These are phyloP conservation scores for Cavia aperea DNA, from an alignment of 2,113 vertebrate species.

Conservation along the genomic window DNA sequence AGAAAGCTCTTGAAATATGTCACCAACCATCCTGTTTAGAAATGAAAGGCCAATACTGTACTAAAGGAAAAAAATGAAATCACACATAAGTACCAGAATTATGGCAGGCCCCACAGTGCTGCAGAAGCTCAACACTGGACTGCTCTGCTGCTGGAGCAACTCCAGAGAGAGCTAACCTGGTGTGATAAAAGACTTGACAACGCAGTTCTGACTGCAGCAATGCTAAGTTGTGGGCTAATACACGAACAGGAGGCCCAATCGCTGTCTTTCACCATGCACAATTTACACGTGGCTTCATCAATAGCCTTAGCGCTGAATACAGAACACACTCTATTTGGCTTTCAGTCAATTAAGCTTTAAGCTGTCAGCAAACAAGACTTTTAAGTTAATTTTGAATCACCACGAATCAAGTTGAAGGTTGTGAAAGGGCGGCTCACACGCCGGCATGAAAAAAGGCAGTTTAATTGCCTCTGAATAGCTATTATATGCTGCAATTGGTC, in stretches of 20 bases:
- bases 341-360: slow-evolving; percentile 90
- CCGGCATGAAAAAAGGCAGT: slow-evolving; percentile 76
- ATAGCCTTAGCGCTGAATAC: slow-evolving; percentile 78
- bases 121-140: slow-evolving; percentile 46
- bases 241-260: slow-evolving; percentile 70
- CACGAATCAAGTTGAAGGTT: slow-evolving; percentile 82
- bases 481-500: slow-evolving; percentile 78
- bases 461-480: slow-evolving; percentile 83
- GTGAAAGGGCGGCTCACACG: slow-evolving; percentile 77
- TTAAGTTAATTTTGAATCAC: slow-evolving; percentile 84
- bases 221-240: slow-evolving; percentile 72
- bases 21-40: background rate
- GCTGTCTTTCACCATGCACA: slow-evolving; percentile 69
- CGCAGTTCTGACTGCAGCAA: slow-evolving; percentile 73
- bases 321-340: slow-evolving; percentile 85
- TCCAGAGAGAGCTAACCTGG: slow-evolving; percentile 66
- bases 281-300: slow-evolving; percentile 79
- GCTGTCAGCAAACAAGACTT: slow-evolving; percentile 90
- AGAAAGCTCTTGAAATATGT: background rate
- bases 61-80: slow-evolving; percentile 14
- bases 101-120: slow-evolving; percentile 7
- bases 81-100: slow-evolving; percentile 48
- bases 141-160: slow-evolving; percentile 53
- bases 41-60: slow-evolving; percentile 37
- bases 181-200: slow-evolving; percentile 75